Evolutionary conservation across 2,888 invertebrate genomes (phyloP), one percentile per base, ranked within the genome.

Genomic region (Plagiodera versicolora): DNA sequence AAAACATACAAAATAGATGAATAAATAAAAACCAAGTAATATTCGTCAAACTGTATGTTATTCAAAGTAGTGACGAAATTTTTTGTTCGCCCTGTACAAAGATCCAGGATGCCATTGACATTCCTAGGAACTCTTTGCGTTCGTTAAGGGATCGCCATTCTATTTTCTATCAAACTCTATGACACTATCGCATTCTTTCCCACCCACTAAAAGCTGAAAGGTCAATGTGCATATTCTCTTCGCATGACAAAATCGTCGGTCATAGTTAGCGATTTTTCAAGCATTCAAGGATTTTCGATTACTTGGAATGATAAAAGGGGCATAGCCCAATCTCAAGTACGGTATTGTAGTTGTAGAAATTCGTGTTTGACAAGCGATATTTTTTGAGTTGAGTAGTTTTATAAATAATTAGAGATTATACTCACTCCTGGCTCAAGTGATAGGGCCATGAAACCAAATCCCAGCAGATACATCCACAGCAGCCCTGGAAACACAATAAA

Each of bases 381-480:
- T n/a, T n/a, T n/a, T n/a, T n/a, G n/a, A n/a, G n/a, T n/a, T n/a
- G n/a, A n/a, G n/a, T n/a, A n/a, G n/a, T n/a, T n/a, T n/a, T n/a
- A n/a, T n/a, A n/a, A n/a, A n/a, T n/a, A n/a, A n/a, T n/a, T n/a
- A n/a, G n/a, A n/a, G n/a, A n/a, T n/a, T n/a, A 19, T 71, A 78
- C 80, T 79, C 74, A 81, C 80, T 70, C 80, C 81, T 61, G 81
- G 80, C 77, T 80, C 79, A 74, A 80, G 77, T 74, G 79, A 78
- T 72, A 76, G 71, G 68, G 72, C 77, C 75, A 74, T 76, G 72
- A 74, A 73, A 68, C 77, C 77, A 73, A 76, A 74, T 74, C 76
- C 77, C 66, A 79, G 70, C 57, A 80, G 75, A 72, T 75, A 77
- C 63, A 81, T 74, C 80, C 80, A 80, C 66, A 80, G 72, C 62